Conservation (phyloP, 1,140 invertebrate species). For the Pseudachorutes palmiensis region DNA sequence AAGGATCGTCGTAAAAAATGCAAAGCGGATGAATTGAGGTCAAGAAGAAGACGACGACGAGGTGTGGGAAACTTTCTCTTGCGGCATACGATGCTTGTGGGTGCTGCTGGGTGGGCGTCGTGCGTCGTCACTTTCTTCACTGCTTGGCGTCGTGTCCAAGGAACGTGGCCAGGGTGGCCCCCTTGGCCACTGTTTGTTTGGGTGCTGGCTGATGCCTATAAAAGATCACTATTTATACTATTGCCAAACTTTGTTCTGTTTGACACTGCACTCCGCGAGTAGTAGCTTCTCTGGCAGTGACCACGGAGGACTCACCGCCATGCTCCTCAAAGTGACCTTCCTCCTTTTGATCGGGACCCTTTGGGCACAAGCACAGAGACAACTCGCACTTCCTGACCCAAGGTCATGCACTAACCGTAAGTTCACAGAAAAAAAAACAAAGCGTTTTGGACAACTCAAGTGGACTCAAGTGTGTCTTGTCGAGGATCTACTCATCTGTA, state of each 20-base stretch:
- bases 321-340: constrained; percentile 39
- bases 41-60: neutral
- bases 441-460: neutral
- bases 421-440: too few relatives aligned
- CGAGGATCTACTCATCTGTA: neutral
- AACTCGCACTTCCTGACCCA: constrained; percentile 75
- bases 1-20: neutral
- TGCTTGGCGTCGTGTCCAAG: neutral
- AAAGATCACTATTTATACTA: neutral
- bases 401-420: constrained; percentile 77
- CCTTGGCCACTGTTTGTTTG: neutral
- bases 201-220: neutral
- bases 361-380: constrained; percentile 63
- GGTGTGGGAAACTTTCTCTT: neutral
- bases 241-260: neutral
- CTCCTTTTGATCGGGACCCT: constrained; percentile 55
- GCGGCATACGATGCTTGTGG: neutral
- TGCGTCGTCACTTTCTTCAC: neutral
- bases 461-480: neutral
- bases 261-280: neutral
- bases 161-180: neutral
- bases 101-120: neutral
- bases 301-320: neutral
- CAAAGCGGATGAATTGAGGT: neutral
- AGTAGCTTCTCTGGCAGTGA: neutral